Base-by-base conservation (phyloP, 1,140 invertebrate species). In the Diorhabda elongata region DNA sequence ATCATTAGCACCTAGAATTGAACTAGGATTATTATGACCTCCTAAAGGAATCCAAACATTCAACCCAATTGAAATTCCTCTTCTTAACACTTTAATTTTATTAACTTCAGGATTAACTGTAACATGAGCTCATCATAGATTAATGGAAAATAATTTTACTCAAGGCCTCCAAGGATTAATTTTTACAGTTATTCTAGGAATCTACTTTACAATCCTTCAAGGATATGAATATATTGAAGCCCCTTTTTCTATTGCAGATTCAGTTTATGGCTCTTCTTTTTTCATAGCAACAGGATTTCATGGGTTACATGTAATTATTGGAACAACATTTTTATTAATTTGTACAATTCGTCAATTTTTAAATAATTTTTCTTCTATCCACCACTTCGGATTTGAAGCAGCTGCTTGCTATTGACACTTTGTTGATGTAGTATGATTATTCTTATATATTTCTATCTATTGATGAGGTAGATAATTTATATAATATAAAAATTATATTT, bases 381-480 rank as follows among this genome's bases (percentile, higher is more conserved):
- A 90, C 79, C 87, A 90, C 77, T 87, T 90, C 80, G 85, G 86
- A 73, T 90, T 90, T 84, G 87, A 91, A 85, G 85, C 85, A 67
- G 85, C 86, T 66, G 84, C 87, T 43, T 90, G 89, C 87, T 91
- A 90, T 71, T 91, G 88, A 87, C 88, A 90, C 81, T 91, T 91
- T 85, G 86, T 91, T 64, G 88, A 91, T 85, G 84, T 90, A 74
- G 84, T 91, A 7, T 91, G 88, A 87, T 81, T 91, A 84, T 90
- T 90, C 75, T 75, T 90, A 71, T 90, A 86, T 84, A 81, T 89
- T 70, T 85, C 83, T 66, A 84, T 90, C 79, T 90, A 89, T 75
- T 89, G 87, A 86, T 90, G 86, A 86, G 83, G 84, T 75, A 83
- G 69, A 79, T 81, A 87, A 11, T 85, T 85, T 85, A 84, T 85